Conservation (phyloP, 2,797 vertebrate species). For the Myripristis jacobus region DNA sequence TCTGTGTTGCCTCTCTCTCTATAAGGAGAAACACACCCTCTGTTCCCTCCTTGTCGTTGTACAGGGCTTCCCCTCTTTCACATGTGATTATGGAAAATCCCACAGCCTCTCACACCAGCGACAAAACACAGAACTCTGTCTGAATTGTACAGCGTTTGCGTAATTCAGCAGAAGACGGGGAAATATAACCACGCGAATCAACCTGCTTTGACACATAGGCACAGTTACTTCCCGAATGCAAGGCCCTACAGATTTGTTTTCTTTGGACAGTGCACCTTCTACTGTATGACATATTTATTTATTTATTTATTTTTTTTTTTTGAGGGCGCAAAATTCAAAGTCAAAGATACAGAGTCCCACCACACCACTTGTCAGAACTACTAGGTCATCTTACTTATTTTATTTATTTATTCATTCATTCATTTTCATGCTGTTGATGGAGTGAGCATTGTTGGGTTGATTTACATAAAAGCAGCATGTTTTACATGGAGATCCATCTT, state of each 20-base stretch:
- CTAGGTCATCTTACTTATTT: conserved; percentile 33
- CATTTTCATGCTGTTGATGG: conserved; percentile 36
- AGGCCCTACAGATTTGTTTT: conserved; percentile 48
- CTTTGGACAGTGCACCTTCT: conserved; percentile 26
- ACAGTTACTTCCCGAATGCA: conserved; percentile 51
- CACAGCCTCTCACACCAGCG: conserved; percentile 61
- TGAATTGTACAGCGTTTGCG: conserved; percentile 71
- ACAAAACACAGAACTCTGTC: conserved; percentile 72
- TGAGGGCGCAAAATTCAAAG: too few relatives aligned
- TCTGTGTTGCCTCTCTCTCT: conserved; percentile 73
- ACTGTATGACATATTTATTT: conserved; percentile 16
- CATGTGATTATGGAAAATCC: conserved; percentile 80
- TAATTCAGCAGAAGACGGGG: conserved; percentile 74
- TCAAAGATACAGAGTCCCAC: too few relatives aligned
- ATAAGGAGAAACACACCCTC: conserved; percentile 67
- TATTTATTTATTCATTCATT: too few relatives aligned
- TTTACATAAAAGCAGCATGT: conserved; percentile 75
- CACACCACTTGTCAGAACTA: conserved; percentile 38
- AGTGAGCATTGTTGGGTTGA: conserved; percentile 19
- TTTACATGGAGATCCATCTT: conserved; percentile 76
- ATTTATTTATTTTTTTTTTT: too few relatives aligned
- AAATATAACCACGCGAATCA: conserved; percentile 55
- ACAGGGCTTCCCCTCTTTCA: conserved; percentile 81
- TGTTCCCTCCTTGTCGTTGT: conserved; percentile 51
- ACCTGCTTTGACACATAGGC: conserved; percentile 60